Evolutionary conservation across 2,888 invertebrate genomes (phyloP).

Genomic region (Salticus scenicus): DNA sequence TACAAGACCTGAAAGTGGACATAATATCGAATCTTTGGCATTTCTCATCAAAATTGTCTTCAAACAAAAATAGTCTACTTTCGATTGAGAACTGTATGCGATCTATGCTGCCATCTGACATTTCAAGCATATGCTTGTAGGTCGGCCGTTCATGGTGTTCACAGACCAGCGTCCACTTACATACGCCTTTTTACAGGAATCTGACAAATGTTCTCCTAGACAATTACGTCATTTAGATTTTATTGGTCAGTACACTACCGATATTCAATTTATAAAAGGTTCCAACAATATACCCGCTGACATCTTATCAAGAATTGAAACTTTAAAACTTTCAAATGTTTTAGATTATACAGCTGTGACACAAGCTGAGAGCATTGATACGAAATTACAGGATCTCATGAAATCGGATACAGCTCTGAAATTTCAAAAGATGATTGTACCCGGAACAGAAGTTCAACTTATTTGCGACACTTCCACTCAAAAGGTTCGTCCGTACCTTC

Average conservation of each 20-base stretch:
- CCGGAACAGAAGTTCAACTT: not conserved
- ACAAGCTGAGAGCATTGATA: not conserved
- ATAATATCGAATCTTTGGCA: not conserved
- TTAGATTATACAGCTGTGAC: not conserved
- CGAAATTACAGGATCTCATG: not conserved
- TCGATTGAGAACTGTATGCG: not conserved
- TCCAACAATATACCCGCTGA: not conserved
- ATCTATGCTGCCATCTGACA: not conserved
- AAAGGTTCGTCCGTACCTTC: not conserved
- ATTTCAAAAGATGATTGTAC: not conserved
- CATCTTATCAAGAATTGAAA: not conserved
- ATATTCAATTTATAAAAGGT: too few relatives aligned
- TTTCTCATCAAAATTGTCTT: not conserved
- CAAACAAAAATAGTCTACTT: not conserved
- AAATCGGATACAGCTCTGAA: not conserved
- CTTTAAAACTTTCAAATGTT: not conserved
- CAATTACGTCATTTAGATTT: conserved; percentile 16
- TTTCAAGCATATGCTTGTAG: conserved; percentile 21
- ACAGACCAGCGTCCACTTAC: conserved; percentile 14
- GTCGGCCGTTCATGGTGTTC: not conserved
- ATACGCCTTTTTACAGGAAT: not conserved
- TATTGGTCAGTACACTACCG: too few relatives aligned
- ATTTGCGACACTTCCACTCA: not conserved
- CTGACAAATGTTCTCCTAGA: not conserved
- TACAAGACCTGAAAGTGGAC: not conserved